A percentile compares a stretch with the other conserved stretches of the same genome.
Conservation (phyloP, 1,140 invertebrate species). For the Nilaparvata lugens region DNA sequence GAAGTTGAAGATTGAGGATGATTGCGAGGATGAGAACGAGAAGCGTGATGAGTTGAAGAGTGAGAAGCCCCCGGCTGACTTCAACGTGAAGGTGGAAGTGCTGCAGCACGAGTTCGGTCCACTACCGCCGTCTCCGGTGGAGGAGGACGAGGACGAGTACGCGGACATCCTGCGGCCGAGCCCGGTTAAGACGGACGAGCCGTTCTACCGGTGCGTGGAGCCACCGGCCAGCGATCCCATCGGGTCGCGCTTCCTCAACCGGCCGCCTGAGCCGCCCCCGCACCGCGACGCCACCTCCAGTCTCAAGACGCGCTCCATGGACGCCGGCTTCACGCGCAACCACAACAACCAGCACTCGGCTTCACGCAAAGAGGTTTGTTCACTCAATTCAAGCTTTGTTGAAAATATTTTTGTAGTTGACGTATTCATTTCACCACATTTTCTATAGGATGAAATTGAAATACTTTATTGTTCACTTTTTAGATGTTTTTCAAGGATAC, state of each 20-base stretch:
- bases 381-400: no score
- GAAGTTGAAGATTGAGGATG: slow-evolving; percentile 2
- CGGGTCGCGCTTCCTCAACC: slow-evolving; percentile 21
- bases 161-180: slow-evolving; percentile 51
- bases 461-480: no score
- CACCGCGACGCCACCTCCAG: slow-evolving; percentile 54
- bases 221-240: slow-evolving; percentile 26
- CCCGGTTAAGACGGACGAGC: slow-evolving; percentile 33
- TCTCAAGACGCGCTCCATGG: slow-evolving; percentile 70
- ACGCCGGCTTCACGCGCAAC: slow-evolving; percentile 45
- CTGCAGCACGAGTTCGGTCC: slow-evolving; percentile 60
- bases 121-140: slow-evolving; percentile 63
- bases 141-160: slow-evolving; percentile 64
- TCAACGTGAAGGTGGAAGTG: slow-evolving; percentile 29
- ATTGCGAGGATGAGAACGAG: not conserved
- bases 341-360: slow-evolving; percentile 24
- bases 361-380: slow-evolving; percentile 28
- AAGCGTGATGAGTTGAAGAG: not conserved
- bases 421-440: no score
- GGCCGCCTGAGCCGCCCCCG: slow-evolving; percentile 51
- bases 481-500: no score
- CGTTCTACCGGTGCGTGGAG: slow-evolving; percentile 28
- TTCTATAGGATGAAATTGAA: no score
- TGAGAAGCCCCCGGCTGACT: slow-evolving; percentile 26
- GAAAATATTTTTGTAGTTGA: no score